These are phyloP conservation scores for Fragum sueziense DNA, from an alignment of 2,888 invertebrate species.

Conservation along the genomic window DNA sequence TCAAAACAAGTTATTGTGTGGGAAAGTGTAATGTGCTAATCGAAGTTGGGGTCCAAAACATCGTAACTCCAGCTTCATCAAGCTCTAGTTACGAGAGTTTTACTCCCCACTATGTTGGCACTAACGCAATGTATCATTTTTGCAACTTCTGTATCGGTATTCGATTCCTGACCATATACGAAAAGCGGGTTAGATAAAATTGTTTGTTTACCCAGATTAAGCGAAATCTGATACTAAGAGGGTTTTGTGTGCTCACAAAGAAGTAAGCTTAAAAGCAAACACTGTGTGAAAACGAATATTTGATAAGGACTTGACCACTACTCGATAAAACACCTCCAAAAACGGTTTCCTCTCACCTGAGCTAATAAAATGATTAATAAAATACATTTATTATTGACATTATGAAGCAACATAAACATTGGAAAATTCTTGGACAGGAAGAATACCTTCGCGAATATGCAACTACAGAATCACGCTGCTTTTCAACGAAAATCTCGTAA, in stretches of 20 bases:
- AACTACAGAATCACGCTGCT: too few relatives aligned
- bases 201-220: constrained; percentile 36
- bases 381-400: background rate
- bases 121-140: too few relatives aligned
- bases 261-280: constrained; percentile 37
- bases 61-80: too few relatives aligned
- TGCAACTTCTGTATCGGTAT: too few relatives aligned
- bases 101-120: too few relatives aligned
- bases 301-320: constrained; percentile 23
- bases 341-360: constrained; percentile 25
- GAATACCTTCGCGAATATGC: too few relatives aligned
- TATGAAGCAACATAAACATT: background rate
- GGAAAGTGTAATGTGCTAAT: too few relatives aligned
- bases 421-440: background rate
- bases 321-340: constrained; percentile 23
- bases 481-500: too few relatives aligned
- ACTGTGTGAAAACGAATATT: constrained; percentile 15
- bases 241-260: constrained; percentile 52
- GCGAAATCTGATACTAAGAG: constrained; percentile 45
- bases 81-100: too few relatives aligned
- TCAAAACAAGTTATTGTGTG: too few relatives aligned
- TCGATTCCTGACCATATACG: background rate
- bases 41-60: too few relatives aligned
- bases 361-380: constrained; percentile 15
- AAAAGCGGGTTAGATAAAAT: background rate